phyloP scores from a whole-genome alignment of 2,888 invertebrate species.

The Drosophila setosimentum region DNA sequence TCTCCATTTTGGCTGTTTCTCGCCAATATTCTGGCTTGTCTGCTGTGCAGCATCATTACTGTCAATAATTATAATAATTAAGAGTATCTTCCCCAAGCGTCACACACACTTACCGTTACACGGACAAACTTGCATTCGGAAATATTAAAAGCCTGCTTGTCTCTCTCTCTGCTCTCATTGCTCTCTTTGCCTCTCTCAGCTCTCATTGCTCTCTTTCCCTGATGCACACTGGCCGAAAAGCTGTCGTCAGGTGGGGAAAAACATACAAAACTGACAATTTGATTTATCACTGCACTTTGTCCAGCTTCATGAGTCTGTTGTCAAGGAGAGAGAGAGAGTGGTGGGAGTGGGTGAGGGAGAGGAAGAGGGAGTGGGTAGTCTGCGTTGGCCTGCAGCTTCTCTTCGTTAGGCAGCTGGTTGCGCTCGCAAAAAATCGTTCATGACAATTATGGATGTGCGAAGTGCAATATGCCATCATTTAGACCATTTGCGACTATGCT shows the following conservation, averaged over 20 bases:
- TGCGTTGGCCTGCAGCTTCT: slow-evolving; percentile 17
- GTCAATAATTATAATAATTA: slow-evolving; percentile 74
- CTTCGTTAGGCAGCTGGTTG: slow-evolving; percentile 45
- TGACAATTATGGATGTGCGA: slow-evolving; percentile 64
- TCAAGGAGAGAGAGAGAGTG: not conserved
- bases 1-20: not conserved
- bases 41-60: slow-evolving; percentile 49
- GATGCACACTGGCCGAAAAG: slow-evolving; percentile 17
- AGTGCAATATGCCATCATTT: slow-evolving; percentile 72
- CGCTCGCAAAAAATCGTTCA: slow-evolving; percentile 60
- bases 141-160: slow-evolving; percentile 47
- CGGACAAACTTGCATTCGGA: slow-evolving; percentile 19
- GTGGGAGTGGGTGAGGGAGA: rapidly evolving
- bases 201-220: not conserved
- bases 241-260: slow-evolving; percentile 77
- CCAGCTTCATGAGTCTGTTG: slow-evolving; percentile 23
- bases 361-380: not conserved
- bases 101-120: slow-evolving; percentile 27
- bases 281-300: slow-evolving; percentile 84
- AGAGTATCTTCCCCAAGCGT: slow-evolving; percentile 26
- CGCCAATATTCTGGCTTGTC: not conserved
- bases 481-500: slow-evolving; percentile 61
- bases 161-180: not conserved
- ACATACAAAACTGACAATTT: slow-evolving; percentile 84
- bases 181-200: not conserved